A percentile compares a stretch with the other conserved stretches of the same genome.
Evolutionary conservation across 2,113 vertebrate species (phyloP).

Genomic region (Tamias sibiricus): DNA sequence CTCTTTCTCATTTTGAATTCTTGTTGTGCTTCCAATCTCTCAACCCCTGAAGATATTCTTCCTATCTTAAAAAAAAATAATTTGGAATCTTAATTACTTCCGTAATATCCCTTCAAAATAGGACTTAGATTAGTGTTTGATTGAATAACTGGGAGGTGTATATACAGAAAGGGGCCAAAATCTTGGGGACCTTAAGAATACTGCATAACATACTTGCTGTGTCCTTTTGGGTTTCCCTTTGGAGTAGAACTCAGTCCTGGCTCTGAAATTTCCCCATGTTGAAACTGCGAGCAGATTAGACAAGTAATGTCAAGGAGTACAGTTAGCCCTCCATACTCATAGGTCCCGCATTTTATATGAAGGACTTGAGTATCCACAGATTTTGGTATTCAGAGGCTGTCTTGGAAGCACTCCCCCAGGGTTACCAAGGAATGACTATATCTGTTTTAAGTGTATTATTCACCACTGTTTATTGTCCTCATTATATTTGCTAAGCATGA

Average conservation of each 20-base stretch:
- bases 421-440: neutral
- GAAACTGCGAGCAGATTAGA: neutral
- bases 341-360: neutral
- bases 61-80: neutral
- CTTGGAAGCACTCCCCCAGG: too few species aligned
- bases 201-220: neutral
- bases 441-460: neutral
- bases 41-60: neutral
- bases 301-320: neutral
- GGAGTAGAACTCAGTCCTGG: neutral
- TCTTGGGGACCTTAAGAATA: neutral
- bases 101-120: neutral
- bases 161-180: neutral
- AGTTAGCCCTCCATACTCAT: neutral
- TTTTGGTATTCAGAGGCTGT: too few species aligned
- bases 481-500: neutral
- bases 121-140: neutral
- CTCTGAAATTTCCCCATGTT: neutral
- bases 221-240: neutral
- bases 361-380: too few species aligned
- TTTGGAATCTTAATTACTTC: neutral
- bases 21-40: neutral
- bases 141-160: too few species aligned
- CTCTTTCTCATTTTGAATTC: neutral
- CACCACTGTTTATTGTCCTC: neutral